Conservation (phyloP, 2,888 invertebrate genomes). For the Mamestra brassicae region DNA sequence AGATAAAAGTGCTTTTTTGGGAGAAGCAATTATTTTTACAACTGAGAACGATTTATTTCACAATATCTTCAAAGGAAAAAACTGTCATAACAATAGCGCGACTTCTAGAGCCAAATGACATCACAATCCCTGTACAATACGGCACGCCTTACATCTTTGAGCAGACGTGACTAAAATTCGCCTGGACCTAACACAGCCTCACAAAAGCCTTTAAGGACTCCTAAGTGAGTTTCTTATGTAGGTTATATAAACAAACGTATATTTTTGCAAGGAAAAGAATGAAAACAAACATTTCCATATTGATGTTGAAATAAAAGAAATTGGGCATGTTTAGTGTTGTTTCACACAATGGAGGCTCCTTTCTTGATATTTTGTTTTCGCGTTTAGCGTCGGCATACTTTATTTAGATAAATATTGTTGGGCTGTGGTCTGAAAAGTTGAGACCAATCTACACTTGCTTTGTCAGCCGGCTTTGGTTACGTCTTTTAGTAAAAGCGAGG, state of each 20-base stretch:
- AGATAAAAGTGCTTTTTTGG: not conserved
- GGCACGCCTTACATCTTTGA: slow-evolving; percentile 40
- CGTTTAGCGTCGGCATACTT: not conserved
- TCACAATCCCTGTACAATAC: slow-evolving; percentile 43
- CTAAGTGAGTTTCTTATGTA: slow-evolving; percentile 32
- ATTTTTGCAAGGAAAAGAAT: slow-evolving; percentile 17
- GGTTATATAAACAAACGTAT: slow-evolving; percentile 31
- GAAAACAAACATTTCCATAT: slow-evolving; percentile 36
- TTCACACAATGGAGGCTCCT: slow-evolving; percentile 13
- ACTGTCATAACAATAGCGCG: slow-evolving; percentile 30
- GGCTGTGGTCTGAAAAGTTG: not conserved
- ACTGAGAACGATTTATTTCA: not conserved
- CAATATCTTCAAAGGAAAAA: not conserved
- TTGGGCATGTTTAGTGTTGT: slow-evolving; percentile 38
- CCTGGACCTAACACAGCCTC: slow-evolving; percentile 36
- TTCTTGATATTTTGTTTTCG: slow-evolving; percentile 13
- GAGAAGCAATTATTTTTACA: not conserved
- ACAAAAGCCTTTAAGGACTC: slow-evolving; percentile 44
- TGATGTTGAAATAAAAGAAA: slow-evolving; percentile 50
- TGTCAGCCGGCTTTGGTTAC: not conserved
- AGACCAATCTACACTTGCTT: not conserved
- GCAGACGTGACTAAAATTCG: slow-evolving; percentile 60
- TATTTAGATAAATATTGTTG: not conserved
- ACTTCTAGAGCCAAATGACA: slow-evolving; percentile 28
- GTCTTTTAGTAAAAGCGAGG: not conserved